Percentiles rank a stretch among this genome's conserved stretches.
phyloP scores from a whole-genome alignment of 2,113 vertebrate species.

The Rallus limicola region DNA sequence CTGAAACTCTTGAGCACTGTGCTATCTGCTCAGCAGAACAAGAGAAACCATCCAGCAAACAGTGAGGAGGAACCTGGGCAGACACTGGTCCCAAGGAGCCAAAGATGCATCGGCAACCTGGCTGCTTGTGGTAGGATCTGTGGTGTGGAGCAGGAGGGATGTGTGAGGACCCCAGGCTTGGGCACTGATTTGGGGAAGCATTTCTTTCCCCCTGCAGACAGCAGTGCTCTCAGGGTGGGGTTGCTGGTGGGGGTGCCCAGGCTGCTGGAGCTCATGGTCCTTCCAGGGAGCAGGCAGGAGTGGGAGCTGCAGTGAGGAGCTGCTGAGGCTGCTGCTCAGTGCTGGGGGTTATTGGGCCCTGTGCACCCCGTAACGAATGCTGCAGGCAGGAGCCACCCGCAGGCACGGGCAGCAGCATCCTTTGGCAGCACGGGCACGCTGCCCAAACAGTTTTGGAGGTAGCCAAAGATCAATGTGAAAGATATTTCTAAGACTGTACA shows the following conservation, averaged over 20 bases:
- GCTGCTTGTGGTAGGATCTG: fast-evolving
- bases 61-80: not conserved
- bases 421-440: not conserved
- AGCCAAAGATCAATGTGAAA: fast-evolving
- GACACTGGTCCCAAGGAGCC: fast-evolving
- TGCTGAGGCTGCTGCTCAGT: not conserved
- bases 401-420: not conserved
- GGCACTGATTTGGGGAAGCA: not conserved
- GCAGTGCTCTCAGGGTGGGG: not conserved
- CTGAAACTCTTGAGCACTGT: not conserved
- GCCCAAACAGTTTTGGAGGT: not conserved
- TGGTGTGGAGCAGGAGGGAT: not conserved
- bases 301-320: not conserved
- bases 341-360: not conserved
- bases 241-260: fast-evolving
- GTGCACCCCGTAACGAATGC: not conserved
- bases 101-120: not conserved
- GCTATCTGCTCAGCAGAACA: not conserved
- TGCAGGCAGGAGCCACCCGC: not conserved
- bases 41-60: not conserved
- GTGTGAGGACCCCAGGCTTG: fast-evolving
- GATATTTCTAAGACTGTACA: not conserved
- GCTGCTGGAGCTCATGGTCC: not conserved
- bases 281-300: not conserved
- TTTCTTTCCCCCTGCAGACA: not conserved